Evolutionary conservation across 1,140 invertebrate species (phyloP).

Genomic region (Colletes gigas): DNA sequence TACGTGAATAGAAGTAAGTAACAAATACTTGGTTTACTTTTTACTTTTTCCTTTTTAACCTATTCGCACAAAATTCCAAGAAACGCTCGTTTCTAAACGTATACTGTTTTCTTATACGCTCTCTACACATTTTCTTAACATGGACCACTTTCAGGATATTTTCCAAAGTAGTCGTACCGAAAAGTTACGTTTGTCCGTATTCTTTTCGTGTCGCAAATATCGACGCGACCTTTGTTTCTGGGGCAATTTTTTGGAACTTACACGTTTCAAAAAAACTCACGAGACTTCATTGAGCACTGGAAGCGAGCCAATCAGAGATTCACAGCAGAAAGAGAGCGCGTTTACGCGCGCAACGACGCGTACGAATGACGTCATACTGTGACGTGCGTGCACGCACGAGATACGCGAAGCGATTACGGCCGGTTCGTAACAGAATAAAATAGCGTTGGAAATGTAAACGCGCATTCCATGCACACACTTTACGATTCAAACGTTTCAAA

Average conservation of each 20-base stretch:
- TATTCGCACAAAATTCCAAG: conserved; percentile 17
- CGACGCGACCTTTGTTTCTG: not conserved
- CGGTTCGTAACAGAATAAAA: conserved; percentile 51
- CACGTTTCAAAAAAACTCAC: conserved; percentile 24
- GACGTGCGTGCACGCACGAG: conserved; percentile 44
- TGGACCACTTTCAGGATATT: no score
- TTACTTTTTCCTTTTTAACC: no score
- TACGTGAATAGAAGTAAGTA: no score
- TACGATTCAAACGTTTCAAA: not conserved
- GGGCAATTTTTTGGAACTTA: not conserved
- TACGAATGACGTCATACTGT: conserved; percentile 52
- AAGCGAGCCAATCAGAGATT: conserved; percentile 64
- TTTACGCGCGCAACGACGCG: conserved; percentile 46
- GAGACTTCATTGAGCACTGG: conserved; percentile 61
- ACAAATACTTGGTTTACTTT: no score
- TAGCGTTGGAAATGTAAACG: not conserved
- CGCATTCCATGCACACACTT: no score
- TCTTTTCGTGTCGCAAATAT: not conserved
- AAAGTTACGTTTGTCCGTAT: not conserved
- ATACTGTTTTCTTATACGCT: no score
- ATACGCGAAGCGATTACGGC: conserved; percentile 29
- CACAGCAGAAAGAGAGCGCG: conserved; percentile 56
- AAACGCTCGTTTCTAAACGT: not conserved
- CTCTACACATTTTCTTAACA: not conserved
- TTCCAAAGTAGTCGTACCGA: no score